Evolutionary conservation across 2,797 vertebrate species (phyloP), one percentile per base, ranked within the genome.

Genomic region (Borostomias antarcticus): DNA sequence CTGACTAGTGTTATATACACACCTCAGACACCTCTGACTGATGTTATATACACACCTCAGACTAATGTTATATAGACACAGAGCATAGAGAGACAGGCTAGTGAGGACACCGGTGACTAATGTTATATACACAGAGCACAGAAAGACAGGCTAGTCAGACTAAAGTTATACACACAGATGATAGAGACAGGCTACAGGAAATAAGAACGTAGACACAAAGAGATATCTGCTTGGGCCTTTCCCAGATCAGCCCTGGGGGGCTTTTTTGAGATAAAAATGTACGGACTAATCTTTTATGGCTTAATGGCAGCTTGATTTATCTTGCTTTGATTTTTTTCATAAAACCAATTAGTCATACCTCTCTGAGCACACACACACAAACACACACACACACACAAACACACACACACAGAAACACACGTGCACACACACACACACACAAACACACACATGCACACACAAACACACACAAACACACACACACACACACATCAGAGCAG

Each of bases 151-250:
- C n/a, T n/a, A n/a, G n/a, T n/a, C n/a, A n/a, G n/a, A n/a, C n/a
- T 70, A 68, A 62, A 37, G 57, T 33, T 47, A 59, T n/a, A 59
- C 0, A 5, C 19, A 48, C 7, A 48, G n/a, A n/a, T n/a, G n/a
- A n/a, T n/a, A n/a, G n/a, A n/a, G n/a, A n/a, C n/a, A n/a, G n/a
- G n/a, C n/a, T n/a, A n/a, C n/a, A 45, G 40, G 40, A 45, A 45
- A 45, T 45, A 5, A 50, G 19, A 35, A 48, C 56, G 5, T 47
- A 1, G 2, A 28, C 33, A 33, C 52, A 50, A 43, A 66, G 52
- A 54, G 64, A 81, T 64, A 59, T 72, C 13, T 62, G 1, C 0
- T 57, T 10, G 0, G 5, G 19, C 3, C 52, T 56, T 56, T 29
- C 63, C 61, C 43, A 8, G 61, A 66, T 51, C 52, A 32, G 48